These are phyloP conservation scores for Macroteleia sp. DNA, from an alignment of 2,888 invertebrate species.

Conservation along the genomic window DNA sequence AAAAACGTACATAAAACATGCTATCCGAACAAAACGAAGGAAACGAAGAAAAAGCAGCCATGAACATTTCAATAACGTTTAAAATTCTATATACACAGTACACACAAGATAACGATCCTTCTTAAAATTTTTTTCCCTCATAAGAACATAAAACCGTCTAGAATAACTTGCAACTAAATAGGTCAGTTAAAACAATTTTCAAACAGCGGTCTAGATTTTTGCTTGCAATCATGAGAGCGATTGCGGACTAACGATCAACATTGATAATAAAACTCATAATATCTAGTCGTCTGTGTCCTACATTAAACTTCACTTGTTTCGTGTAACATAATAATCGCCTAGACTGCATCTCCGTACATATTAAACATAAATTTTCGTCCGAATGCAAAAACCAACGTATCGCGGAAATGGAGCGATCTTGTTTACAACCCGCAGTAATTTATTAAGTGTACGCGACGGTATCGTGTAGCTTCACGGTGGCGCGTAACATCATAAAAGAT, in stretches of 20 bases:
- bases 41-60: not conserved
- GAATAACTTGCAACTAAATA: constrained; percentile 26
- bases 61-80: constrained; percentile 1
- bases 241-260: constrained; percentile 20
- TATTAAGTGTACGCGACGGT: constrained; percentile 5
- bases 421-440: constrained; percentile 12
- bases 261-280: constrained; percentile 16
- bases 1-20: constrained; percentile 23
- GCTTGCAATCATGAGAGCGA: too few species aligned
- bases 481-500: constrained; percentile 22
- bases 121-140: not conserved
- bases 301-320: constrained; percentile 14
- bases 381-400: not conserved
- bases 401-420: constrained; percentile 23
- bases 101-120: constrained; percentile 7
- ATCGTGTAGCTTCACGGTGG: constrained; percentile 1
- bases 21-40: not conserved
- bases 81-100: not conserved
- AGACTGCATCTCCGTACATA: not conserved
- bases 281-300: constrained; percentile 9
- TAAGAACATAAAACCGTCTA: constrained; percentile 14
- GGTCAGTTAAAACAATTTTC: constrained; percentile 23
- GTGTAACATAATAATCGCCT: constrained; percentile 16
- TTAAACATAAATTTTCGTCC: constrained; percentile 6
- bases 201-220: too few species aligned